Evolutionary conservation across 2,113 vertebrate genomes (phyloP), one percentile per base, ranked within the genome.

Genomic region (Cyprinodon brontotheroides): DNA sequence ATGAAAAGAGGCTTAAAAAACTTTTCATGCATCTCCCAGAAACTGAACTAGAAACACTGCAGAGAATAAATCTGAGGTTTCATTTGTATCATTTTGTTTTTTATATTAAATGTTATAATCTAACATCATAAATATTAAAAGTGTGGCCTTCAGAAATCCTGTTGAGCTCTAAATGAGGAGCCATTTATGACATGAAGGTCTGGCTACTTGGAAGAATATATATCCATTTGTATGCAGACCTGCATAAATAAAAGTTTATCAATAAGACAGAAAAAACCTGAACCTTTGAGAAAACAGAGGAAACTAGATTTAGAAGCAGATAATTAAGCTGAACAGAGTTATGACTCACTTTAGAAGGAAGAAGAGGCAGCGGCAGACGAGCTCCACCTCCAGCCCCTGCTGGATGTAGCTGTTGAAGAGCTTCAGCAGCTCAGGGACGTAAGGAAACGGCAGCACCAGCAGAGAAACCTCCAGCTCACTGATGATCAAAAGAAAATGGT

Each of bases 391-490:
- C 61, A 92, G 93, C 22, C 95, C 95, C 77, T 88, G 89, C 29
- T 96, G 89, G 81, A 99, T 93, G 84, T 96, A 96, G 48, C 94
- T 82, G 68, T 89, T 94, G 86, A 98, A 96, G 41, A 99, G 96
- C 17, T 6, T 87, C 48, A 99, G 95, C 43, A 99, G 86, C 70
- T 98, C 96, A 0, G 97, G 95, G 61, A 98, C 86, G 3, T 98
- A 99, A 0, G 96, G 94, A 89, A 99, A 99, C 0, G 98, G 98
- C 13, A 99, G 87, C 47, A 99, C 98, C 53, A 99, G 93, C 12
- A 99, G 96, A 65, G 97, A 96, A 37, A 99, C 94, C 81, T 99
- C 98, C 91, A 99, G 89, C 89, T 99, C 98, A 61, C 98, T 99
- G 87, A 39, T 9, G 72, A 45, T 7, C 43, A 59, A 36, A 41